Evolutionary conservation across 2,888 invertebrate genomes (phyloP).

Genomic region (Sminthurides aquaticus): DNA sequence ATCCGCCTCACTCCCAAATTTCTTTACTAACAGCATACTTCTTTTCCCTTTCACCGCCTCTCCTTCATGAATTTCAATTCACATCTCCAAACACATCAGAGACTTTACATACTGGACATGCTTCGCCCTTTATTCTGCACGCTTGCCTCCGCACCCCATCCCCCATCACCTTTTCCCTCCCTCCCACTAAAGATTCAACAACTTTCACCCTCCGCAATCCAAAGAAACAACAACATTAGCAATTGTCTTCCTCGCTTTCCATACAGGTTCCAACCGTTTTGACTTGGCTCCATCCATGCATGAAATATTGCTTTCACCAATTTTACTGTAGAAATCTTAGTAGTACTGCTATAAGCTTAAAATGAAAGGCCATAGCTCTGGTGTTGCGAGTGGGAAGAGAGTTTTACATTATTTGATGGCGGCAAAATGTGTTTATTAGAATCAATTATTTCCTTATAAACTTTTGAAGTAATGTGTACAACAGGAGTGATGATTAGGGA

Average conservation of each 20-base stretch:
- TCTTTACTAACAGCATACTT: not conserved
- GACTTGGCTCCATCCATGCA: too few species aligned
- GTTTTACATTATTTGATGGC: not conserved
- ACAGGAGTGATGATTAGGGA: too few species aligned
- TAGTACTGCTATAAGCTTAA: too few species aligned
- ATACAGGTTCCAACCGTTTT: too few species aligned
- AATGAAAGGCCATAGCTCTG: not conserved
- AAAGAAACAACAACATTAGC: too few species aligned
- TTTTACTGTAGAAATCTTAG: too few species aligned
- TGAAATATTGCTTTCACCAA: too few species aligned
- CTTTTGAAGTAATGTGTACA: not conserved
- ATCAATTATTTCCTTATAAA: slow-evolving; percentile 9
- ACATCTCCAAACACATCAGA: too few species aligned
- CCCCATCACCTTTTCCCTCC: not conserved
- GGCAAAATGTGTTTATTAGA: not conserved
- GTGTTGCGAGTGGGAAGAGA: not conserved
- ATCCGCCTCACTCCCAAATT: not conserved
- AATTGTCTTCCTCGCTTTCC: too few species aligned
- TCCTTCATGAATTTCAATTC: not conserved
- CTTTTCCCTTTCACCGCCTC: not conserved
- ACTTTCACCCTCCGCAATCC: too few species aligned
- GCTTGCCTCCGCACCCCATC: too few species aligned
- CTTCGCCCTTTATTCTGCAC: not conserved
- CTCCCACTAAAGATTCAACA: not conserved
- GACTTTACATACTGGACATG: not conserved